A percentile compares a stretch with the other conserved stretches of the same genome.
Evolutionary conservation across 2,113 vertebrate genomes (phyloP).

Genomic region (Mugil cephalus): DNA sequence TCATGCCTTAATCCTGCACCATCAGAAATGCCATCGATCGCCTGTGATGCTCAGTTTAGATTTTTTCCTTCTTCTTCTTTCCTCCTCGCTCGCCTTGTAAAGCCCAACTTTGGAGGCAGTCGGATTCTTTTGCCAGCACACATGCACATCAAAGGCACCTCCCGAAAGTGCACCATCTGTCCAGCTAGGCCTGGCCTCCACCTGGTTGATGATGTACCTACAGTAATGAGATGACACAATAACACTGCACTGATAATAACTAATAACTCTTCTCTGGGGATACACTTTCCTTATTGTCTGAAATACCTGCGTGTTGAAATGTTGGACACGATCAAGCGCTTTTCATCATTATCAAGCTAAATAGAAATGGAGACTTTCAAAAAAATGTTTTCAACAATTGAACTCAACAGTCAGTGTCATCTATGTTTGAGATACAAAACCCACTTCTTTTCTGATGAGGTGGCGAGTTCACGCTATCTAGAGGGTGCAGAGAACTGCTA

Average conservation of each 20-base stretch:
- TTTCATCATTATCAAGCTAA: background rate
- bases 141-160: constrained; percentile 68
- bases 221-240: constrained; percentile 21
- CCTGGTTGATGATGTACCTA: constrained; percentile 21
- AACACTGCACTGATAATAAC: background rate
- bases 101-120: constrained; percentile 46
- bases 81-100: constrained; percentile 17
- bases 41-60: constrained; percentile 12
- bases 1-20: constrained; percentile 53
- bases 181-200: constrained; percentile 25
- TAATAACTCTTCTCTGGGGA: background rate
- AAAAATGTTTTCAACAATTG: background rate
- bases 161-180: constrained; percentile 70
- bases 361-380: background rate
- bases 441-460: constrained; percentile 3
- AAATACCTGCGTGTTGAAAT: no score
- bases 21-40: constrained; percentile 46
- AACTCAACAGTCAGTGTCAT: background rate
- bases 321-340: background rate
- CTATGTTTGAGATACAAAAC: constrained; percentile 1
- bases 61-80: background rate
- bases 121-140: constrained; percentile 39
- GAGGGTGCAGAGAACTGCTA: constrained; percentile 15
- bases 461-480: background rate
- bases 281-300: no score